phyloP scores from a whole-genome alignment of 2,797 vertebrate species.

The Poecilia wingei region DNA sequence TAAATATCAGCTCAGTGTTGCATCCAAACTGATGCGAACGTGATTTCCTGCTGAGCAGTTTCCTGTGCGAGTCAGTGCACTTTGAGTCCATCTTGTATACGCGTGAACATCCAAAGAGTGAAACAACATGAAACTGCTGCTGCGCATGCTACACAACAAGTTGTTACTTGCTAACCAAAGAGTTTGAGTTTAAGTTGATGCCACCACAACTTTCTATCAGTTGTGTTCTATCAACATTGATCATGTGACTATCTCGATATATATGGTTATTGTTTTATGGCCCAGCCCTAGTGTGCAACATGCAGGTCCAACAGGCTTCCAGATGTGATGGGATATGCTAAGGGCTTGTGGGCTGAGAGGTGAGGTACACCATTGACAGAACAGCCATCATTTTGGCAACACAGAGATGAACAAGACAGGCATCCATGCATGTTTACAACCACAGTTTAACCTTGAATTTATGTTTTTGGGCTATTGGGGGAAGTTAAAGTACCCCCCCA shows the following conservation, averaged over 20 bases:
- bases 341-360: neutral
- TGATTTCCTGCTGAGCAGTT: neutral
- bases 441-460: neutral
- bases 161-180: neutral
- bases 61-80: neutral
- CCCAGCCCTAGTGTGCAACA: neutral
- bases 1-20: neutral
- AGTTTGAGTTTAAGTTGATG: too few species aligned
- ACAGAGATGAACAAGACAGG: neutral
- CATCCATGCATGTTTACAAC: neutral
- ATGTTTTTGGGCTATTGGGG: neutral
- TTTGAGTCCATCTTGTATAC: neutral
- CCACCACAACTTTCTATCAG: neutral
- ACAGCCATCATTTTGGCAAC: neutral
- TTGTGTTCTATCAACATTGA: neutral
- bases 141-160: neutral
- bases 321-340: neutral
- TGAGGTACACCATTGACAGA: neutral
- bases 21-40: neutral
- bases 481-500: neutral
- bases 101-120: neutral
- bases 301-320: neutral
- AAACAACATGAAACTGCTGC: neutral
- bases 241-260: too few species aligned
- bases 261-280: neutral